phyloP scores from a whole-genome alignment of 2,888 invertebrate species.

The Calliopum simillimum region DNA sequence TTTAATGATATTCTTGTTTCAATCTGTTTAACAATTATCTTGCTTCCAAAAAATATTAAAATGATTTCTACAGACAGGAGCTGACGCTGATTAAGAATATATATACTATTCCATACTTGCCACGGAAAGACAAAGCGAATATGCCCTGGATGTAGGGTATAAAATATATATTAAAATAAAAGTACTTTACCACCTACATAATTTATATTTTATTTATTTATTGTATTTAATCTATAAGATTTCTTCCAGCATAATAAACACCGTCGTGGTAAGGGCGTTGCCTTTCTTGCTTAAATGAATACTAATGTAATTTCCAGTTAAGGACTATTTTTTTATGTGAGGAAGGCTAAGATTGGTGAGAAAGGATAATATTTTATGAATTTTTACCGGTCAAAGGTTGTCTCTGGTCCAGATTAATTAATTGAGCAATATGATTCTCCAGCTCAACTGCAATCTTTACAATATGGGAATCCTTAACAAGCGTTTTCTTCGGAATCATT shows the following conservation, averaged over 20 bases:
- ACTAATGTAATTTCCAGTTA: background rate
- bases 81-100: too few relatives aligned
- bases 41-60: too few relatives aligned
- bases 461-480: conserved; percentile 85
- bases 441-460: conserved; percentile 93
- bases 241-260: background rate
- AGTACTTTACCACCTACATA: too few relatives aligned
- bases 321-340: background rate
- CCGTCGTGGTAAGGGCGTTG: conserved; percentile 54
- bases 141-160: too few relatives aligned
- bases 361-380: conserved; percentile 27
- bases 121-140: too few relatives aligned
- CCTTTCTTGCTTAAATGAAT: background rate
- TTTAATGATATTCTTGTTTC: too few relatives aligned
- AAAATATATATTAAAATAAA: too few relatives aligned
- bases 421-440: conserved; percentile 77
- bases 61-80: too few relatives aligned
- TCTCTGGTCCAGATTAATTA: conserved; percentile 90
- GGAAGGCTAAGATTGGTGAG: background rate
- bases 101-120: too few relatives aligned
- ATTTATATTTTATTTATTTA: too few relatives aligned
- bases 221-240: too few relatives aligned
- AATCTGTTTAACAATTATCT: too few relatives aligned
- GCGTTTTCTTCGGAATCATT: conserved; percentile 74
- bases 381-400: conserved; percentile 79